Evolutionary conservation across 2,797 vertebrate species (phyloP).

Genomic region (Clarias pachynema): DNA sequence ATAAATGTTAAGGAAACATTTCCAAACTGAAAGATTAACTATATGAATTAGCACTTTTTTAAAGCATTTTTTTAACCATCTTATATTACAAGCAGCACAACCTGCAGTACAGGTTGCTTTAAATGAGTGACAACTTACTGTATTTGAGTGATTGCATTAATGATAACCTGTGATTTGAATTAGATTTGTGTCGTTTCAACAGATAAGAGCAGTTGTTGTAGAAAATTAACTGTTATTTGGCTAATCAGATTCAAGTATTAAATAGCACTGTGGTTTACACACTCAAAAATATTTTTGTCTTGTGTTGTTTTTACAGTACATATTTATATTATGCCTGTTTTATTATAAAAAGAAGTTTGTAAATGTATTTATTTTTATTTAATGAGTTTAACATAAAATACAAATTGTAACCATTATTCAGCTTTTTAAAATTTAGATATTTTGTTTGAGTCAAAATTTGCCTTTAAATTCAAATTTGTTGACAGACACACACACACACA

Average conservation of each 20-base stretch:
- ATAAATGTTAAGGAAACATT: not conserved
- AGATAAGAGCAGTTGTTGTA: not conserved
- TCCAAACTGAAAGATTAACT: not conserved
- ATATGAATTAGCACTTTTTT: not conserved
- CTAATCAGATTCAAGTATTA: not conserved
- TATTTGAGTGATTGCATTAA: not conserved
- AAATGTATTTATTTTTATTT: too few relatives aligned
- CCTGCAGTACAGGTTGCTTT: not conserved
- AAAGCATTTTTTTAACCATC: too few relatives aligned
- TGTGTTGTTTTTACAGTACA: too few relatives aligned
- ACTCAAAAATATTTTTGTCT: too few relatives aligned
- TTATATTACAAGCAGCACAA: not conserved
- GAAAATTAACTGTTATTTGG: not conserved
- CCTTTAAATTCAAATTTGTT: too few relatives aligned
- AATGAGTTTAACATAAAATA: too few relatives aligned
- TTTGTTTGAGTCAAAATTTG: too few relatives aligned
- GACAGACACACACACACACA: too few relatives aligned
- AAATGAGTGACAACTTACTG: not conserved
- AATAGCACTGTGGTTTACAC: not conserved
- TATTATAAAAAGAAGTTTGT: too few relatives aligned
- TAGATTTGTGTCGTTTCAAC: not conserved
- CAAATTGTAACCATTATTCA: too few relatives aligned
- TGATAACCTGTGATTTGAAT: not conserved
- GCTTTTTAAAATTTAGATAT: too few relatives aligned
- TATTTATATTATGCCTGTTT: too few relatives aligned